phyloP scores from a whole-genome alignment of 2,888 invertebrate species.

The Rhamphomyia laevipes region DNA sequence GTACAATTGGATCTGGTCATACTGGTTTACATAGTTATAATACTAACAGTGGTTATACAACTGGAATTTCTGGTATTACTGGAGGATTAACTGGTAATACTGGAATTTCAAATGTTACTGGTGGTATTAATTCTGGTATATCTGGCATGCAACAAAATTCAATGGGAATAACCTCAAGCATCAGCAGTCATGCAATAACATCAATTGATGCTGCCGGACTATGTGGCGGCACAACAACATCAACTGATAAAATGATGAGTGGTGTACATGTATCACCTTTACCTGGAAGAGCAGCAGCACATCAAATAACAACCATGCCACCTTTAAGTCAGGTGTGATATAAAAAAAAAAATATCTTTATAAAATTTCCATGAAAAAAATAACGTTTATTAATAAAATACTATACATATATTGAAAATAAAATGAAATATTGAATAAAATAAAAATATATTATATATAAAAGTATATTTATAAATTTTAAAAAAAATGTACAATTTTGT shows the following conservation, averaged over 20 bases:
- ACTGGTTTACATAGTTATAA: constrained; percentile 4
- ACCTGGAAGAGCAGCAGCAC: constrained; percentile 37
- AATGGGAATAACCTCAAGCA: constrained; percentile 48
- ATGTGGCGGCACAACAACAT: constrained; percentile 34
- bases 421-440: no score
- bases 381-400: not conserved
- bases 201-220: constrained; percentile 40
- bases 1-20: not conserved
- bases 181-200: constrained; percentile 54
- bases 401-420: no score
- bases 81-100: constrained; percentile 9
- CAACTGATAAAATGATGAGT: constrained; percentile 40
- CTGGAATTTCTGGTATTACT: constrained; percentile 6
- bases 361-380: no score
- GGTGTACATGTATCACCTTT: constrained; percentile 34
- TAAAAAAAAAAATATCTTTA: not conserved
- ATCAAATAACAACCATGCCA: constrained; percentile 39
- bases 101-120: no score
- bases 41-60: constrained; percentile 5
- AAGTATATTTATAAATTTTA: no score
- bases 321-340: constrained; percentile 36
- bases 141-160: constrained; percentile 21
- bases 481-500: no score
- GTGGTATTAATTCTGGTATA: constrained; percentile 19
- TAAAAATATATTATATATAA: no score